phyloP scores from a whole-genome alignment of 2,113 vertebrate species.

The Apeltes quadracus region DNA sequence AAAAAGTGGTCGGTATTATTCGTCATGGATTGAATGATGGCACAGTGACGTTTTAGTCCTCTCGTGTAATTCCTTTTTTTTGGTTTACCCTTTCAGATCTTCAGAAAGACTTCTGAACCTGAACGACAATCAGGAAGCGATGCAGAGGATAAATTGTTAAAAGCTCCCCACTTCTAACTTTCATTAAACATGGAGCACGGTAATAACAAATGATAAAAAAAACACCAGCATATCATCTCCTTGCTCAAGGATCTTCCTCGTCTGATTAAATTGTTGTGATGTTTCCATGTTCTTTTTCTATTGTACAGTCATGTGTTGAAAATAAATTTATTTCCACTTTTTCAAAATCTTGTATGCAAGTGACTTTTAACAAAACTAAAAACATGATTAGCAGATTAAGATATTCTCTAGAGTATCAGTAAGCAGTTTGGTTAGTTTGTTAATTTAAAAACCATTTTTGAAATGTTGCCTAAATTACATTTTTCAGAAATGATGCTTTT shows the following conservation, averaged over 20 bases:
- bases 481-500: background rate
- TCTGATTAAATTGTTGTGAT: constrained; percentile 2
- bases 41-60: background rate
- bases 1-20: constrained; percentile 84
- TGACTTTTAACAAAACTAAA: background rate
- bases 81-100: constrained; percentile 80
- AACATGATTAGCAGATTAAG: background rate
- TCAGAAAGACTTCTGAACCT: constrained; percentile 87
- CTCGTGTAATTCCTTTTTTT: background rate
- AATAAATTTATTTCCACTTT: constrained; percentile 49
- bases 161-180: background rate
- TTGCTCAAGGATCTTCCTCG: background rate
- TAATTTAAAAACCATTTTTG: background rate
- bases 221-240: background rate
- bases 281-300: constrained; percentile 17
- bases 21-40: background rate
- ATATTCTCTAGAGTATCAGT: background rate
- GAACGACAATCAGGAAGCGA: constrained; percentile 15
- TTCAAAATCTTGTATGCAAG: background rate
- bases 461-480: background rate
- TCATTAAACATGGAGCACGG: background rate
- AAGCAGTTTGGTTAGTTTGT: background rate
- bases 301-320: constrained; percentile 44
- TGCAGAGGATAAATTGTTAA: background rate
- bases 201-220: constrained; percentile 6